These are phyloP conservation scores for Knipowitschia caucasica DNA, from an alignment of 2,797 vertebrate species.

Conservation along the genomic window DNA sequence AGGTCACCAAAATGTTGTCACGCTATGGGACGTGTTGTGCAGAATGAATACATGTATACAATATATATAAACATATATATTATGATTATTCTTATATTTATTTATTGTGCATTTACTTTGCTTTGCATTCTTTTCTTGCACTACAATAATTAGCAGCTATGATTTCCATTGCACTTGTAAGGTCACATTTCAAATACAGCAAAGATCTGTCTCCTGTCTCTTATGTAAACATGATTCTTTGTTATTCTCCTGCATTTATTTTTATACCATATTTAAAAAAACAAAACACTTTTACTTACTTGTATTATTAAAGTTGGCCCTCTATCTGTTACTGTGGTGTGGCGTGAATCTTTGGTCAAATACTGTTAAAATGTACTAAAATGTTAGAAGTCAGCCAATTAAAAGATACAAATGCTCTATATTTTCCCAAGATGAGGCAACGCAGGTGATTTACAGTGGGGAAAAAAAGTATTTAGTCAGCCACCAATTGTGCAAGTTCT, in stretches of 20 bases:
- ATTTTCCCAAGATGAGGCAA: no score
- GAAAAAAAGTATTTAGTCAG: no score
- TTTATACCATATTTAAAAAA: conserved; percentile 99
- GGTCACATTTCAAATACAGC: conserved; percentile 77
- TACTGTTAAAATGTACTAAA: no score
- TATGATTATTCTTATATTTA: conserved; percentile 69
- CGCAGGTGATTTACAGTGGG: no score
- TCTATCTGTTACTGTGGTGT: conserved; percentile 79
- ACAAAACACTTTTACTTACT: conserved; percentile 94
- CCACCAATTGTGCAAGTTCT: no score
- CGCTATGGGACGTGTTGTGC: conserved; percentile 74
- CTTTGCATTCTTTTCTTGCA: conserved; percentile 82
- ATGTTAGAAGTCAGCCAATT: no score
- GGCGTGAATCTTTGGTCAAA: no score
- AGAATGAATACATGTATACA: conserved; percentile 72
- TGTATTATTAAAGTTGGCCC: conserved; percentile 88
- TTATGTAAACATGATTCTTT: conserved; percentile 83
- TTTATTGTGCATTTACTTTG: conserved; percentile 76
- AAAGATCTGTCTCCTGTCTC: conserved; percentile 82
- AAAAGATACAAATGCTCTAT: no score
- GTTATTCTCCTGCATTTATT: conserved; percentile 95
- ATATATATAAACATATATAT: conserved; percentile 76
- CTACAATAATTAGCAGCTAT: conserved; percentile 83
- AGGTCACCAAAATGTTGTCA: conserved; percentile 69
- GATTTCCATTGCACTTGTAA: conserved; percentile 83